Evolutionary conservation across 2,113 vertebrate genomes (phyloP), one percentile per base, ranked within the genome.

Genomic region (Alectura lathami): DNA sequence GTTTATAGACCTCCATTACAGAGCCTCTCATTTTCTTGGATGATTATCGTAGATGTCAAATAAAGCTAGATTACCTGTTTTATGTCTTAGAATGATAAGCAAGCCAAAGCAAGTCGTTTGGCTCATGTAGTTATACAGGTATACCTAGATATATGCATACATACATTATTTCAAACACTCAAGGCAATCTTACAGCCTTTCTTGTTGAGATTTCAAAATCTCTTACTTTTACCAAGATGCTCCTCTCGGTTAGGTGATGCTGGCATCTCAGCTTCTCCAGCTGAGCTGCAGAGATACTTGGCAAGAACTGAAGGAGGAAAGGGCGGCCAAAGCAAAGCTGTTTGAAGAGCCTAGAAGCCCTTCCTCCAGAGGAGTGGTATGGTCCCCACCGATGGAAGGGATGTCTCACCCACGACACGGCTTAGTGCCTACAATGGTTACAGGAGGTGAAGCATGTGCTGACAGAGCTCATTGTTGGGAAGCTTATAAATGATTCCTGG

Each of bases 81-180:
- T 97, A 91, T 94, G 92, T 92, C 92, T 95, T 66, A 85, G 95
- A 92, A 94, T 57, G 96, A 96, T 93, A 96, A 96, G 96, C 97
- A 97, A 96, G 97, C 96, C 92, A 94, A 96, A 96, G 93, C 97
- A 97, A 95, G 96, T 94, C 32, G 67, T 83, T 96, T 97, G 95
- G 95, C 95, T 96, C 91, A 42, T 45, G 88, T 24, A 85, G 84
- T 74, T 89, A 78, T 85, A 83, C 92, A 94, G 89, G 96, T 96
- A 96, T 94, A 93, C 94, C 89, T 95, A 87, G 89, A 93, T 78
- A 34, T 57, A 76, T 51, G n/a, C 93, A 87, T 83, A 92, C 93
- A 96, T 95, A 86, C 45, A 95, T 95, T 69, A 95, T 79, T 95
- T 89, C 86, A 91, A 95, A 81, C 93, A 95, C 93, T 97, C 60